Evolutionary conservation across 1,140 invertebrate species (phyloP), one percentile per base, ranked within the genome.

Genomic region (Manduca sexta): DNA sequence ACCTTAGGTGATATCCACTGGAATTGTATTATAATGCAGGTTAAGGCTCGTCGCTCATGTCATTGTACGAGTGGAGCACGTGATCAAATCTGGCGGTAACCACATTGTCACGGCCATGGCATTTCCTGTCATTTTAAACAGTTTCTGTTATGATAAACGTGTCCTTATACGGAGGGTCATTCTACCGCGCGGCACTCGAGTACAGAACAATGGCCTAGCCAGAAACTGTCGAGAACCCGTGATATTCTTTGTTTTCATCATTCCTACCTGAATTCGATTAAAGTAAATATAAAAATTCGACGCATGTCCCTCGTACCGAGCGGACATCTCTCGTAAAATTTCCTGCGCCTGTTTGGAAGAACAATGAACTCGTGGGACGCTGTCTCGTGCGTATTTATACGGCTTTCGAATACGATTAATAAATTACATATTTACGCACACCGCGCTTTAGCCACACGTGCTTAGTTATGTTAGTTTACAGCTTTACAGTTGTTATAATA

Each of bases 281-380:
- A 84, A n/a, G 74, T 56, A 52, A 56, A 51, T 71, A 79, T 84
- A 74, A 79, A 79, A 79, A 84, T 84, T 84, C 81, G 63, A 69
- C 30, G 42, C 70, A 54, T 74, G 76, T 76, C 54, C 56, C 55
- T 45, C 43, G 41, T 58, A 46, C 45, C 49, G 57, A 63, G 56
- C 69, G 69, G 69, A 67, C 71, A 72, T 77, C 65, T 79, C 69
- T 73, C 70, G 68, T 77, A 77, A 78, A 78, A 80, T 76, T 78
- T 79, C 62, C 69, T 80, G 64, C 55, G 52, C 40, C 52, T 49
- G 51, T 64, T 60, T 61, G 60, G 68, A 45, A 16, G 43, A 71
- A 72, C 77, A 74, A 74, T 79, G 77, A 83, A 78, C 70, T 63
- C 47, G 17, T 56, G 30, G 31, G 12, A 41, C 33, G 21, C 21